Evolutionary conservation across 1,140 invertebrate species (phyloP), one percentile per base, ranked within the genome.

Genomic region (Aphis craccivora): DNA sequence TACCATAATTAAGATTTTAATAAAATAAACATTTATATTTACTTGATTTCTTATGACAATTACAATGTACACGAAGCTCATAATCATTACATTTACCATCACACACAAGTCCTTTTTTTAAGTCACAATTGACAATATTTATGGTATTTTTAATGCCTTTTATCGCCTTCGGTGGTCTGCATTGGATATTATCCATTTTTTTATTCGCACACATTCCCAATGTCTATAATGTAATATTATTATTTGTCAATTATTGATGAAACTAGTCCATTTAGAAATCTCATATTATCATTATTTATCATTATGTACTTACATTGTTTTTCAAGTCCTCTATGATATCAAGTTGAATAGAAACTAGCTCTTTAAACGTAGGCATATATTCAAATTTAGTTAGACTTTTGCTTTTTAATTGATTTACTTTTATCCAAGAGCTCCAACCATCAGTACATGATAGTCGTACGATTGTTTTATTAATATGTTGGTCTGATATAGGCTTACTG

Each of bases 181-280:
- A 98, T 95, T 97, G 96, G 93, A 98, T 97, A 86, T 97, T 96
- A 4, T 95, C 95, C 96, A 98, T 98, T 94, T 96, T 95, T 0
- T 96, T 95, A 35, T 94, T 48, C 11, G 40, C 48, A 84, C 94
- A 94, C 1, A 93, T 84, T 53, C 93, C 93, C 30, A 48, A 30
- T 35, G 30, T n/a, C 60, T 91, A 90, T 9, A 43, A 60, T 22
- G 43, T n/a, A 55, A 23, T 9, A 43, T 90, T 43, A n/a, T 22
- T 18, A 43, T 90, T 25, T n/a, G 25, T 43, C 20, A 3, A 90
- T 3, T 60, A 7, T 43, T 18, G 0, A 30, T 40, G 9, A 30
- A 90, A 55, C 18, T 7, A 90, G 5, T 88, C 0, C 0, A 55
- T 35, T n/a, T 18, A 67, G 14, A 11, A 67, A 18, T n/a, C 60